Evolutionary conservation across 2,888 invertebrate species (phyloP).

Genomic region (Eumacrocentrus americanus): DNA sequence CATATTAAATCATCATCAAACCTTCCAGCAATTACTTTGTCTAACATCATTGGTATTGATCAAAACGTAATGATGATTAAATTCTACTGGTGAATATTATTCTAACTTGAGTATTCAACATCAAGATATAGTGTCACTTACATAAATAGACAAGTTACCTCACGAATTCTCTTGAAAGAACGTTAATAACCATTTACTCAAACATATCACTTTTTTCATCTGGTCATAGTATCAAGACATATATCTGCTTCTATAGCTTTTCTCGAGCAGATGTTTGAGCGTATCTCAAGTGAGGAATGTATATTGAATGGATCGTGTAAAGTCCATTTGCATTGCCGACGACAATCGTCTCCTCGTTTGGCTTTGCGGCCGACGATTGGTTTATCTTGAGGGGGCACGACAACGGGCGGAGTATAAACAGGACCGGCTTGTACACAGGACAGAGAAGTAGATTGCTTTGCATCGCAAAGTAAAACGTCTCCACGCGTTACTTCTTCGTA

Average conservation of each 20-base stretch:
- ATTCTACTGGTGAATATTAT: neutral
- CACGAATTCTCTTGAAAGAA: neutral
- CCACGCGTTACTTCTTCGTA: too few relatives aligned
- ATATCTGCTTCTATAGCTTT: too few relatives aligned
- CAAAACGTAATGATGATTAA: too few relatives aligned
- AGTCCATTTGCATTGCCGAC: conserved; percentile 37
- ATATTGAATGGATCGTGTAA: conserved; percentile 35
- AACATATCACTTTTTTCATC: neutral
- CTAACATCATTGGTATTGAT: too few relatives aligned
- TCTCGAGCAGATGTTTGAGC: neutral
- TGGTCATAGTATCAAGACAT: neutral
- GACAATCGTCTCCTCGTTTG: conserved; percentile 17
- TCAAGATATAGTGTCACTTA: neutral
- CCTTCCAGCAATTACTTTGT: neutral
- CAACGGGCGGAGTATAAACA: too few relatives aligned
- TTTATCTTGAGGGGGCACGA: conserved; percentile 34
- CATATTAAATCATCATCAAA: neutral
- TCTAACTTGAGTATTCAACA: neutral
- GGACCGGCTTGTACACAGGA: too few relatives aligned
- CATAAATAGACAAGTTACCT: neutral
- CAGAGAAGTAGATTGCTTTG: too few relatives aligned
- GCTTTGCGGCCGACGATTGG: conserved; percentile 31
- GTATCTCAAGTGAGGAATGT: neutral
- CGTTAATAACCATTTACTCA: neutral
- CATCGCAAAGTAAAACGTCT: conserved; percentile 10